Conservation (phyloP, 2,113 vertebrate genomes). For the Alexandromys fortis region DNA sequence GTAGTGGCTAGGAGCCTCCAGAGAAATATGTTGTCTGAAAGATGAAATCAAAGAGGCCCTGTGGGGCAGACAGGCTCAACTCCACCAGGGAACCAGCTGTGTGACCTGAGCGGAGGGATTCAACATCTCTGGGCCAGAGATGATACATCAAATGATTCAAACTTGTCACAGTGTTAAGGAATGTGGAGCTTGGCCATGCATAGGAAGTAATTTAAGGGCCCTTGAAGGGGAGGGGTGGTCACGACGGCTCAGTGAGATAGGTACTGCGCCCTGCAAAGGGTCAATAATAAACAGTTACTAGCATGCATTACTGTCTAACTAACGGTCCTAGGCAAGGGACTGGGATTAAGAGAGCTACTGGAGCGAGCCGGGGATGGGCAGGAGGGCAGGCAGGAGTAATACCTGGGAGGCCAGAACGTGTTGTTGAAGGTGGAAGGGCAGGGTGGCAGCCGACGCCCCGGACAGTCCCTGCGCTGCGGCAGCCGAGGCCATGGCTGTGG, state of each 20-base stretch:
- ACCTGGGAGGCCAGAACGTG: conserved; percentile 98
- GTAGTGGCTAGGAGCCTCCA: not conserved
- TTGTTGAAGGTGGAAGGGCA: conserved; percentile 98
- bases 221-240: not conserved
- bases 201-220: not conserved
- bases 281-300: not conserved
- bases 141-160: not conserved
- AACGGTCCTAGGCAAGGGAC: not conserved
- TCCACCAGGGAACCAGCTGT: not conserved
- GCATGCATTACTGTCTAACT: no score
- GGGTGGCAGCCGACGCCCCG: conserved; percentile 88
- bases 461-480: conserved; percentile 93
- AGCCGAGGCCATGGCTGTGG: conserved; percentile 91
- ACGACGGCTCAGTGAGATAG: not conserved
- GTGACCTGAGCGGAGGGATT: conserved; percentile 1
- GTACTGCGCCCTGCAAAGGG: not conserved
- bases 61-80: not conserved
- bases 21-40: not conserved
- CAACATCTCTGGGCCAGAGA: conserved; percentile 25
- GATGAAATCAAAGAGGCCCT: not conserved
- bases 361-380: fast-evolving
- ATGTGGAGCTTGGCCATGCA: not conserved
- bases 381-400: conserved; percentile 54
- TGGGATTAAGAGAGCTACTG: not conserved
- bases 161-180: not conserved